A percentile compares a stretch with the other conserved stretches of the same genome.
These are phyloP conservation scores for Blennius ocellaris DNA, from an alignment of 2,113 vertebrate species.

Conservation along the genomic window DNA sequence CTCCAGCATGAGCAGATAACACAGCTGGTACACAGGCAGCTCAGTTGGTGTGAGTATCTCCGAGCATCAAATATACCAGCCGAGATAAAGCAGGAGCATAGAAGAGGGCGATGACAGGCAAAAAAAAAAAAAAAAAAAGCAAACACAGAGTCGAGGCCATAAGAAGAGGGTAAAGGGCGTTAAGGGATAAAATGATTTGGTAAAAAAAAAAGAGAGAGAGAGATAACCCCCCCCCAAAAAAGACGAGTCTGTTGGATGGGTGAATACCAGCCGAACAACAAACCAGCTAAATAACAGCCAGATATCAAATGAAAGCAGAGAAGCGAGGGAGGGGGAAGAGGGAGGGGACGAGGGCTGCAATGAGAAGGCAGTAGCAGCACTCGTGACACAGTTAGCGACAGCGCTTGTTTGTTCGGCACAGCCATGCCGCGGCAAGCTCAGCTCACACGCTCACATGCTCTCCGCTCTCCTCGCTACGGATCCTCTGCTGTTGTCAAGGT, in stretches of 20 bases:
- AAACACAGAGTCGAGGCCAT: background rate
- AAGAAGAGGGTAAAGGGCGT: background rate
- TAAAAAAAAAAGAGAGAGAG: constrained; percentile 8
- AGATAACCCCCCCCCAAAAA: too few species aligned
- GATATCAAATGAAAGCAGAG: constrained; percentile 52
- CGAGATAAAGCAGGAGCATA: constrained; percentile 5
- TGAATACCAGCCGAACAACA: constrained; percentile 35
- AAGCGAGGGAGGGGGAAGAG: constrained; percentile 26
- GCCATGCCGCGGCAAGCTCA: constrained; percentile 64
- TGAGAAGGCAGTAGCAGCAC: constrained; percentile 64
- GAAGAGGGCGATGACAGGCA: constrained; percentile 7
- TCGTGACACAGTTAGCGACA: constrained; percentile 80
- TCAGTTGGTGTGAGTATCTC: background rate
- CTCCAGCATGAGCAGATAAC: constrained; percentile 37
- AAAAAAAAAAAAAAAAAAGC: too few species aligned
- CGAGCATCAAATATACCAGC: constrained; percentile 13
- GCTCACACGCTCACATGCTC: constrained; percentile 70
- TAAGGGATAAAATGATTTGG: background rate
- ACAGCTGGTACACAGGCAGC: constrained; percentile 12
- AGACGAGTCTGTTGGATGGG: constrained; percentile 25
- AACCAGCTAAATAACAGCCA: constrained; percentile 52
- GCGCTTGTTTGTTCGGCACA: constrained; percentile 77
- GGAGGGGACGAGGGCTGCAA: constrained; percentile 43
- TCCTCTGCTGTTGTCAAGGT: constrained; percentile 85
- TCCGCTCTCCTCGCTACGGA: constrained; percentile 65